A percentile compares a stretch with the other conserved stretches of the same genome.
phyloP scores from a whole-genome alignment of 2,113 vertebrate genomes.

The Triplophysa tibetana region DNA sequence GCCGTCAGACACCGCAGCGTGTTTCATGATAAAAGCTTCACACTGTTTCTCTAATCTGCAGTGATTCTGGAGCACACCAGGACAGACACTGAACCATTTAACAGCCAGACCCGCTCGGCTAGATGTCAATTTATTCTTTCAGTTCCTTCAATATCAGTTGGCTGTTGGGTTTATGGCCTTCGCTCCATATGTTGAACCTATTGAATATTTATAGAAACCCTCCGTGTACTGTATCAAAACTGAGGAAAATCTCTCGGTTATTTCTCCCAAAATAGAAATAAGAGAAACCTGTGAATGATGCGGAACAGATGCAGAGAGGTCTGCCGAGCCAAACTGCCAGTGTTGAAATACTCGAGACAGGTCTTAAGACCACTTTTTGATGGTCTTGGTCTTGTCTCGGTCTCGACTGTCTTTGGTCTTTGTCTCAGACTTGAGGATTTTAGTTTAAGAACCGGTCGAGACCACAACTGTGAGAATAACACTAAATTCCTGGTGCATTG shows the following conservation, averaged over 20 bases:
- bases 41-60: conserved; percentile 10
- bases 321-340: background rate
- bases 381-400: too few species aligned
- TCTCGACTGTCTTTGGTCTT: too few species aligned
- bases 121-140: background rate
- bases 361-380: too few species aligned
- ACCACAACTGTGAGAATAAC: too few species aligned
- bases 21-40: conserved; percentile 22
- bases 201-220: background rate
- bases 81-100: background rate
- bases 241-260: too few species aligned
- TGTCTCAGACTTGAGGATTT: too few species aligned
- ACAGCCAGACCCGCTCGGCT: background rate
- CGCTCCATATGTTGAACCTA: background rate
- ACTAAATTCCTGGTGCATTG: too few species aligned
- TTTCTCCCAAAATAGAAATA: too few species aligned
- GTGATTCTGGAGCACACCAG: background rate
- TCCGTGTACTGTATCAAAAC: too few species aligned
- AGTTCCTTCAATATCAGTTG: background rate
- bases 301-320: background rate
- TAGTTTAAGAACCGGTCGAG: too few species aligned
- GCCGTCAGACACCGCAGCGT: conserved; percentile 7
- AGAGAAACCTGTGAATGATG: too few species aligned
- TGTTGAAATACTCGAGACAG: background rate
- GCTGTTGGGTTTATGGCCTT: background rate